Conservation (phyloP, 2,797 vertebrate species). For the Setipinna tenuifilis region DNA sequence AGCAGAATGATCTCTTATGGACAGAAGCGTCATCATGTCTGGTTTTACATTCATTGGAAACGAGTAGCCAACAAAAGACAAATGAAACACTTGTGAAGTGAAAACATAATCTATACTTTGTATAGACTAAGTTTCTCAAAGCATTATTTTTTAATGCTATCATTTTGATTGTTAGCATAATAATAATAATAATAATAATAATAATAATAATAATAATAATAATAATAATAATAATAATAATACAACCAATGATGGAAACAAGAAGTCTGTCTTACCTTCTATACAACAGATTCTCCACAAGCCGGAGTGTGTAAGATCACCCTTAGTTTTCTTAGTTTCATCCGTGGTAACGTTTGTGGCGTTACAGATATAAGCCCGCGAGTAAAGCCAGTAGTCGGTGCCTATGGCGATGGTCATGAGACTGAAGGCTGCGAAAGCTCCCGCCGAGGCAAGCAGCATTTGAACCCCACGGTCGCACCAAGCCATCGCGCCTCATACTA, state of each 20-base stretch:
- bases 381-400: constrained; percentile 98
- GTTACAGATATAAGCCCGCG: constrained; percentile 94
- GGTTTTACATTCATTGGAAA: neutral
- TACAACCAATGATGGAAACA: too few species aligned
- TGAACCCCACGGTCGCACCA: constrained; percentile 97
- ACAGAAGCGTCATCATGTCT: neutral
- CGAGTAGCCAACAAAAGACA: neutral
- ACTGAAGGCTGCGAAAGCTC: constrained; percentile 96
- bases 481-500: constrained; percentile 92
- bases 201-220: too few species aligned
- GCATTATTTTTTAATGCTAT: neutral
- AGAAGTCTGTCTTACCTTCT: constrained; percentile 79
- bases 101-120: neutral
- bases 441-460: constrained; percentile 92
- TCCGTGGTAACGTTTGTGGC: constrained; percentile 86
- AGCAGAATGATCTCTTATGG: neutral
- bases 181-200: too few species aligned
- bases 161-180: neutral
- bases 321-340: constrained; percentile 81
- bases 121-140: neutral
- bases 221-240: too few species aligned
- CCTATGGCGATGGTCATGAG: constrained; percentile 98
- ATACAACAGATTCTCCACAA: constrained; percentile 96
- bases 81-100: neutral
- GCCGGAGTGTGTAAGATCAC: constrained; percentile 92